A percentile compares a stretch with the other conserved stretches of the same genome.
phyloP scores from a whole-genome alignment of 2,797 vertebrate species.

The Decapterus maruadsi region DNA sequence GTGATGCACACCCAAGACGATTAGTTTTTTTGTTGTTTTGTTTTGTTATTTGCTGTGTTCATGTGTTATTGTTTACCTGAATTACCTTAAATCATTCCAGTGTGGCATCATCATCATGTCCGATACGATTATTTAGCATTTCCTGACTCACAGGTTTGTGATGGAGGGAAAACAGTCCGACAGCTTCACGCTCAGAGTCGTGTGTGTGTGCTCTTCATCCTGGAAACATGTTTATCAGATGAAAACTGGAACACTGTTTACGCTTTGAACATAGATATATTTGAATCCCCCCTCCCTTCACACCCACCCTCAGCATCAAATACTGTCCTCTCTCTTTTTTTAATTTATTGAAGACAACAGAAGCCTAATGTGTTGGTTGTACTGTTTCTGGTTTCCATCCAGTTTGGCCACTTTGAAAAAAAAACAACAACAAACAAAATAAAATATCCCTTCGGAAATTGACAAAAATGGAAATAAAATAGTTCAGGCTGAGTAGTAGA shows the following conservation, averaged over 20 bases:
- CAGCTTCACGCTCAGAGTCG: conserved; percentile 32
- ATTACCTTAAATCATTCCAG: conserved; percentile 72
- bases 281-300: conserved; percentile 35
- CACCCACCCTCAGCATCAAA: conserved; percentile 55
- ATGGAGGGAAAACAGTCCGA: conserved; percentile 47
- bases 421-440: conserved; percentile 47
- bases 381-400: conserved; percentile 82
- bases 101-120: conserved; percentile 45
- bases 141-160: conserved; percentile 64
- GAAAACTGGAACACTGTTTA: conserved; percentile 81
- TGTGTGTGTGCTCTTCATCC: conserved; percentile 61
- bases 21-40: background rate
- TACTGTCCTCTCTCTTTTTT: conserved; percentile 55
- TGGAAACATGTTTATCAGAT: conserved; percentile 60
- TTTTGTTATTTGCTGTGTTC: conserved; percentile 69
- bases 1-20: conserved; percentile 63
- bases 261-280: conserved; percentile 64
- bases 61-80: conserved; percentile 68
- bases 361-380: conserved; percentile 80
- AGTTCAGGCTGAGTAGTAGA: conserved; percentile 85
- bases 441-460: conserved; percentile 81
- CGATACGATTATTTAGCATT: conserved; percentile 54
- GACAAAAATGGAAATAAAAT: conserved; percentile 69
- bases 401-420: conserved; percentile 80
- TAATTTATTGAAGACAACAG: conserved; percentile 77